Evolutionary conservation across 2,797 vertebrate genomes (phyloP).

Genomic region (Sebastes cheni): DNA sequence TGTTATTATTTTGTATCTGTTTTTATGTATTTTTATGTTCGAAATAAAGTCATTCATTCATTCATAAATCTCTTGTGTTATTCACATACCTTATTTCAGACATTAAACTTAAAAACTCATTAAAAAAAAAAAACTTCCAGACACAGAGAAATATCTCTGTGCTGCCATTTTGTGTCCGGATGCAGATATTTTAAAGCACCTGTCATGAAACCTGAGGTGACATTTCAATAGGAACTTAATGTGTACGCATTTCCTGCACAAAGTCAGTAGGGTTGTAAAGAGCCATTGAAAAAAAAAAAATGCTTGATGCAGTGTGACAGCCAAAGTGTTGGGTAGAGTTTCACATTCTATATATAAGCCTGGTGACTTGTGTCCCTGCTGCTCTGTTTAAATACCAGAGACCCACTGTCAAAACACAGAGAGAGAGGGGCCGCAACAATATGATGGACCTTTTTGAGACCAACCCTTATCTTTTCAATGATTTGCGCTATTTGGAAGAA

Average conservation of each 20-base stretch:
- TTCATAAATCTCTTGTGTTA: too few relatives aligned
- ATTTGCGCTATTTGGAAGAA: slow-evolving; percentile 89
- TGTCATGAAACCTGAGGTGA: slow-evolving; percentile 57
- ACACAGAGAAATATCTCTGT: slow-evolving; percentile 6
- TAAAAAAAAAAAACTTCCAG: too few relatives aligned
- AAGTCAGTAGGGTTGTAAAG: slow-evolving; percentile 76
- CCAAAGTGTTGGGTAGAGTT: slow-evolving; percentile 94
- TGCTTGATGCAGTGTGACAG: slow-evolving; percentile 89
- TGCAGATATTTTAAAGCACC: slow-evolving; percentile 50
- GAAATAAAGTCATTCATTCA: too few relatives aligned
- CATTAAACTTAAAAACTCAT: too few relatives aligned
- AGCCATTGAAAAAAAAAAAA: slow-evolving; percentile 61
- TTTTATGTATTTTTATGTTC: too few relatives aligned
- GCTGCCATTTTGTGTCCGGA: slow-evolving; percentile 28
- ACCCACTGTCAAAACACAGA: slow-evolving; percentile 85
- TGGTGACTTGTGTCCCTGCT: slow-evolving; percentile 91
- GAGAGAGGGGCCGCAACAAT: slow-evolving; percentile 83
- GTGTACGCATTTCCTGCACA: slow-evolving; percentile 71
- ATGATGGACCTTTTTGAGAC: slow-evolving; percentile 99
- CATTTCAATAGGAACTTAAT: slow-evolving; percentile 63
- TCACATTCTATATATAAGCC: slow-evolving; percentile 98
- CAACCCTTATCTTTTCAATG: slow-evolving; percentile 93
- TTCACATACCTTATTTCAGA: accelerated
- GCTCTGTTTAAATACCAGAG: slow-evolving; percentile 96
- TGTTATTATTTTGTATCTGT: too few relatives aligned